Evolutionary conservation across 2,888 invertebrate species (phyloP).

Genomic region (Synanthedon andrenaeformis): DNA sequence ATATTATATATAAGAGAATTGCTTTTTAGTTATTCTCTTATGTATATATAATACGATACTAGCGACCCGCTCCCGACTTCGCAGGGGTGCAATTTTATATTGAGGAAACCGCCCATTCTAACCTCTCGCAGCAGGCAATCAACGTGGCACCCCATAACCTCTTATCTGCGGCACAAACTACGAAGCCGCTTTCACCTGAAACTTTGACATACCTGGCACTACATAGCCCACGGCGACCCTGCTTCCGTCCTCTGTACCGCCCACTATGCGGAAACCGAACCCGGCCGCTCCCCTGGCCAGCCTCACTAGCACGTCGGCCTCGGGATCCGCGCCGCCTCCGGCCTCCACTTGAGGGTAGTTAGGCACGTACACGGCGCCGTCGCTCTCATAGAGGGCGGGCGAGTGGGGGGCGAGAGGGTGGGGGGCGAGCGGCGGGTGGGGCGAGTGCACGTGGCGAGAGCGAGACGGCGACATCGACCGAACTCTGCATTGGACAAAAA

Average conservation of each 20-base stretch:
- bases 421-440: constrained; percentile 28
- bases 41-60: too few species aligned
- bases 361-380: constrained; percentile 35
- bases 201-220: constrained; percentile 74
- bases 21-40: too few species aligned
- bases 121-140: too few species aligned
- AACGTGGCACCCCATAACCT: too few species aligned
- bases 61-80: too few species aligned
- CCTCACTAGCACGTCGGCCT: constrained; percentile 80
- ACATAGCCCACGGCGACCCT: constrained; percentile 97
- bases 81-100: too few species aligned
- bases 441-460: constrained; percentile 39
- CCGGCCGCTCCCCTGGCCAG: constrained; percentile 92
- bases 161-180: too few species aligned
- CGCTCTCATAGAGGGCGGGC: constrained; percentile 46
- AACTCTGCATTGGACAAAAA: too few species aligned
- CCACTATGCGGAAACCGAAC: constrained; percentile 98
- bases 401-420: constrained; percentile 21
- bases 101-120: too few species aligned
- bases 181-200: too few species aligned
- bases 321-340: constrained; percentile 47
- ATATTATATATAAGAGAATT: too few species aligned
- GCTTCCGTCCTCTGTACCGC: constrained; percentile 97
- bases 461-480: constrained; percentile 23
- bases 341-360: constrained; percentile 59